Conservation (phyloP, 2,797 vertebrate genomes). For the Sebastiscus albofasciatus region DNA sequence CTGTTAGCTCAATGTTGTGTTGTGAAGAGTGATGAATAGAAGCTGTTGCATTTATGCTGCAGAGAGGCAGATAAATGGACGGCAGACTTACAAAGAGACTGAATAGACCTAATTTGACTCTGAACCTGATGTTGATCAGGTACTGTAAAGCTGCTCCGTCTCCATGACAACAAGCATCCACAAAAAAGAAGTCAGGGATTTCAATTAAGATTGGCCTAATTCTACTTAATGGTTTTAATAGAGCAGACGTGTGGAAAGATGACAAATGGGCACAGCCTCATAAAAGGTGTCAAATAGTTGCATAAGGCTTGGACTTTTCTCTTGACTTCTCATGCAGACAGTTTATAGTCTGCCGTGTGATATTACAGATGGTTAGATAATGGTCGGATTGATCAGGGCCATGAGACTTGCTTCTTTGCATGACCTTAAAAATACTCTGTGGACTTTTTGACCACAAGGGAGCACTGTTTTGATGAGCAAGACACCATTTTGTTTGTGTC, state of each 20-base stretch:
- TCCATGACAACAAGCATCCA: constrained; percentile 57
- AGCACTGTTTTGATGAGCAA: neutral
- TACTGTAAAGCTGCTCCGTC: constrained; percentile 37
- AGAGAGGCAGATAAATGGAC: constrained; percentile 17
- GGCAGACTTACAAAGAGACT: constrained; percentile 38
- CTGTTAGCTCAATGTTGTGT: constrained; percentile 4
- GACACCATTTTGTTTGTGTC: neutral
- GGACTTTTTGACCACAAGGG: neutral
- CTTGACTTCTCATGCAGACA: neutral
- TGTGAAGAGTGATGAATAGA: constrained; percentile 6
- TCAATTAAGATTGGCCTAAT: constrained; percentile 38
- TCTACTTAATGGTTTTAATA: constrained; percentile 40
- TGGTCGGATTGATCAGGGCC: neutral
- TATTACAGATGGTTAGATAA: neutral
- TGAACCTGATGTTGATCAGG: constrained; percentile 42
- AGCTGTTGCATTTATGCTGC: constrained; percentile 14
- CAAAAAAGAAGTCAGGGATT: constrained; percentile 35
- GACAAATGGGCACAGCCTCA: neutral
- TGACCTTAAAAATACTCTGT: neutral
- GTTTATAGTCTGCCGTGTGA: neutral
- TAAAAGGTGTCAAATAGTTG: neutral
- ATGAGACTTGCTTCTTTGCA: neutral
- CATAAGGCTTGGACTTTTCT: neutral
- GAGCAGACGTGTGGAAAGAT: constrained; percentile 4
- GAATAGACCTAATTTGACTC: constrained; percentile 55